Conservation (phyloP, 2,113 vertebrate species). For the Carassius auratus region DNA sequence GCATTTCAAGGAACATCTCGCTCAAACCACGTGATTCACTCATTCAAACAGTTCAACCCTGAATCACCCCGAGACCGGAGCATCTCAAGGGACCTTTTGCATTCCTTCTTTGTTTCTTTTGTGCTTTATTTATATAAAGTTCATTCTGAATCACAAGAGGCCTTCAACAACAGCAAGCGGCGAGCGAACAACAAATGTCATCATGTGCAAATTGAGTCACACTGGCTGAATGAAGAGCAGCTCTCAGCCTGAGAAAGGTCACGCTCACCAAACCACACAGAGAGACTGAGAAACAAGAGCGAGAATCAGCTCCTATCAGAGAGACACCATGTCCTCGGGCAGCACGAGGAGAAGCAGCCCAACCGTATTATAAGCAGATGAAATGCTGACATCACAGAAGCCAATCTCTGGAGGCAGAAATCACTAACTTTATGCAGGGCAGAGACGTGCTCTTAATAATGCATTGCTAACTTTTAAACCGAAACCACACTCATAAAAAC, state of each 20-base stretch:
- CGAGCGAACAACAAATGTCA: conserved; percentile 57
- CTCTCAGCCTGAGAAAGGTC: conserved; percentile 53
- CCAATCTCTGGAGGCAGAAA: conserved; percentile 31
- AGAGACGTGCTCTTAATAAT: conserved; percentile 45
- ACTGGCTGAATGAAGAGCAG: conserved; percentile 42
- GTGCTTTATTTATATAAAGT: not conserved
- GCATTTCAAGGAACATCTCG: not conserved
- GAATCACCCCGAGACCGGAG: not conserved
- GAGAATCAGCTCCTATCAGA: not conserved
- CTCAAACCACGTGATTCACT: not conserved
- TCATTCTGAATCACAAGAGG: conserved; percentile 39
- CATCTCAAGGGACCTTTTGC: not conserved
- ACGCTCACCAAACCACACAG: conserved; percentile 30
- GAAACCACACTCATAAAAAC: conserved; percentile 35
- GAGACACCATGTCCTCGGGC: conserved; percentile 19
- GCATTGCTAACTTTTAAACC: conserved; percentile 39
- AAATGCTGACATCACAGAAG: conserved; percentile 49
- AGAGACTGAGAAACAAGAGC: conserved; percentile 15
- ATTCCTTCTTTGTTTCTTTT: not conserved
- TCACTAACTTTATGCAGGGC: not conserved
- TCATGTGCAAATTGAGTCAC: conserved; percentile 59
- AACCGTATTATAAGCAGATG: conserved; percentile 36
- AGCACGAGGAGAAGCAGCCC: not conserved
- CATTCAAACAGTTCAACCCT: not conserved
- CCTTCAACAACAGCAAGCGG: conserved; percentile 36